Percentiles rank a stretch among this genome's conserved stretches.
Evolutionary conservation across 2,113 vertebrate species (phyloP).

Genomic region (Trichechus manatus): DNA sequence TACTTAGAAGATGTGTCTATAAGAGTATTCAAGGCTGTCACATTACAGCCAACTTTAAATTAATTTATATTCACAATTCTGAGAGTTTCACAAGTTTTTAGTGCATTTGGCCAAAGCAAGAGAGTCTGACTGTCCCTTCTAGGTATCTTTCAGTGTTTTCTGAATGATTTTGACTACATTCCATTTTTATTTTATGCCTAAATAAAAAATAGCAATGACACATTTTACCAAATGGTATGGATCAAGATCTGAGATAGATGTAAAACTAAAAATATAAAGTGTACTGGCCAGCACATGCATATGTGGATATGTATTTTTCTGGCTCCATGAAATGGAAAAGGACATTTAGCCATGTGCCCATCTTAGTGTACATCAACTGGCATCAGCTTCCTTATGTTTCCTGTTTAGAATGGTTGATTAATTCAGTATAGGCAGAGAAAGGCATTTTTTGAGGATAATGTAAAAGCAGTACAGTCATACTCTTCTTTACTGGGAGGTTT

Average conservation of each 20-base stretch:
- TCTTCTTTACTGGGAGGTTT: neutral
- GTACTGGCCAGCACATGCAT: neutral
- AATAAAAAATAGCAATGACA: slow-evolving; percentile 10
- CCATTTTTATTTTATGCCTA: neutral
- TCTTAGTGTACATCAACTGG: neutral
- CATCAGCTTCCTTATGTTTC: neutral
- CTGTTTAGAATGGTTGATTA: neutral
- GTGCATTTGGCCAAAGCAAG: neutral
- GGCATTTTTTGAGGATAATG: neutral
- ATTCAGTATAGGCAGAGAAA: neutral
- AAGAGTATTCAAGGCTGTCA: neutral
- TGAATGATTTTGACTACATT: neutral
- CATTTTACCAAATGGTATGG: neutral
- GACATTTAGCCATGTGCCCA: neutral
- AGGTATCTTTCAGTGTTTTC: neutral
- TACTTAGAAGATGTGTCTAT: neutral
- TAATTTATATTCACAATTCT: slow-evolving; percentile 2
- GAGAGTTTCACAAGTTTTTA: neutral
- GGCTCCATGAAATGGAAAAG: neutral
- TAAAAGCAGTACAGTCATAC: neutral
- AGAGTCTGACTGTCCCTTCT: neutral
- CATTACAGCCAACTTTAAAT: neutral
- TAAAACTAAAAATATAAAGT: slow-evolving; percentile 1
- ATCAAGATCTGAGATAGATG: neutral
- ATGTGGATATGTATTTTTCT: neutral